A percentile compares a stretch with the other conserved stretches of the same genome.
phyloP scores from a whole-genome alignment of 2,113 vertebrate species.

The Promerops cafer region DNA sequence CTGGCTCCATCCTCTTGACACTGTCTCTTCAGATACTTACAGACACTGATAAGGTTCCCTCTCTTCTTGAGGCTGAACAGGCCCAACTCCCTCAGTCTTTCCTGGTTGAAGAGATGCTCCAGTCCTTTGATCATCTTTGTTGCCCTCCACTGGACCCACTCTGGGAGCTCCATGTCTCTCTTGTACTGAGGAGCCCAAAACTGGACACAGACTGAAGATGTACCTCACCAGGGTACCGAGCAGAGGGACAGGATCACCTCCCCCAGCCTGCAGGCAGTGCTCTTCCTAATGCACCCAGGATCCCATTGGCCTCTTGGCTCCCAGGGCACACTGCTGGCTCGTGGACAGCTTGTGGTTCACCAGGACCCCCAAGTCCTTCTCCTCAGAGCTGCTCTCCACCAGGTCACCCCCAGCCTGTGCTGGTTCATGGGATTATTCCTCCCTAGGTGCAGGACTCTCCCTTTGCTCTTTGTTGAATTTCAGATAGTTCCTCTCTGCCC shows the following conservation, averaged over 20 bases:
- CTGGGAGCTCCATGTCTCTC: neutral
- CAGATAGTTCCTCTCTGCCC: neutral
- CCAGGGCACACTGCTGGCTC: neutral
- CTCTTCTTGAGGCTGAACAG: neutral
- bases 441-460: no score
- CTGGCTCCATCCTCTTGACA: neutral
- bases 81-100: neutral
- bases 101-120: neutral
- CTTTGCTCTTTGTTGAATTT: neutral
- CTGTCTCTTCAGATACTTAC: neutral
- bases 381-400: neutral
- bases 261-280: rapidly evolving
- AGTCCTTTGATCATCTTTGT: neutral
- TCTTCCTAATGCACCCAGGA: neutral
- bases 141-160: neutral
- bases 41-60: neutral
- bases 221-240: neutral
- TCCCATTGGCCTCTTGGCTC: neutral
- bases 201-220: neutral
- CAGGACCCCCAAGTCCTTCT: neutral
- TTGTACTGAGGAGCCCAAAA: neutral
- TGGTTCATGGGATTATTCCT: neutral
- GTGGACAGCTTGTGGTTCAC: neutral
- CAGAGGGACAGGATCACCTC: no score
- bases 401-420: neutral